A percentile compares a stretch with the other conserved stretches of the same genome.
phyloP scores from a whole-genome alignment of 2,888 invertebrate genomes.

The Caradrina clavipalpis region DNA sequence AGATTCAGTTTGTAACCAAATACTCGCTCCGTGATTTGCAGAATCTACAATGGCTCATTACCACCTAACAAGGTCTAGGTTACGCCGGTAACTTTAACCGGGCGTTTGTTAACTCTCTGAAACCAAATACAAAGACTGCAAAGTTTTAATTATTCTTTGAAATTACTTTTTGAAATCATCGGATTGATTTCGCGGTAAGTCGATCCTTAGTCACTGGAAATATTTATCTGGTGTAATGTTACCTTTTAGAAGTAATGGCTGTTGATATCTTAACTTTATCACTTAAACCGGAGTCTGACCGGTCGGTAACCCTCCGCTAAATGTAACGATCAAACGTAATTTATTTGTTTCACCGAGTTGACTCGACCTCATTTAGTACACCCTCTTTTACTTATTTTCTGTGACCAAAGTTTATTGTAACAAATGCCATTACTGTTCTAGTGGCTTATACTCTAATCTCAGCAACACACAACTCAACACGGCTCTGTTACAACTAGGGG shows the following conservation, averaged over 20 bases:
- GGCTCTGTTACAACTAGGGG: not conserved
- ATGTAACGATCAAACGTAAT: conserved; percentile 26
- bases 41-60: conserved; percentile 45
- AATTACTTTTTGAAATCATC: conserved; percentile 46
- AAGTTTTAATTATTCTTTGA: conserved; percentile 58
- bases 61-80: conserved; percentile 35
- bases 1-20: conserved; percentile 29
- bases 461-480: conserved; percentile 13
- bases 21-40: conserved; percentile 16
- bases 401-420: conserved; percentile 18
- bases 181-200: conserved; percentile 51
- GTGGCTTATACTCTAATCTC: conserved; percentile 19
- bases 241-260: conserved; percentile 21
- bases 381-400: conserved; percentile 18
- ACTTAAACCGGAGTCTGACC: conserved; percentile 14
- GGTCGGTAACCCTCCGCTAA: conserved; percentile 3
- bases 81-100: conserved; percentile 21
- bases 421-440: conserved; percentile 13
- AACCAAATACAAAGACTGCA: conserved; percentile 43
- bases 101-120: conserved; percentile 27
- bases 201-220: conserved; percentile 41
- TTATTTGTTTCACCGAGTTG: conserved; percentile 29
- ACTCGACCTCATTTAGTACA: conserved; percentile 27
- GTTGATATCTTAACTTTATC: conserved; percentile 39
- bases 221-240: conserved; percentile 38